Base-by-base conservation (phyloP, 2,113 vertebrate species). In the Sigmodon hispidus region DNA sequence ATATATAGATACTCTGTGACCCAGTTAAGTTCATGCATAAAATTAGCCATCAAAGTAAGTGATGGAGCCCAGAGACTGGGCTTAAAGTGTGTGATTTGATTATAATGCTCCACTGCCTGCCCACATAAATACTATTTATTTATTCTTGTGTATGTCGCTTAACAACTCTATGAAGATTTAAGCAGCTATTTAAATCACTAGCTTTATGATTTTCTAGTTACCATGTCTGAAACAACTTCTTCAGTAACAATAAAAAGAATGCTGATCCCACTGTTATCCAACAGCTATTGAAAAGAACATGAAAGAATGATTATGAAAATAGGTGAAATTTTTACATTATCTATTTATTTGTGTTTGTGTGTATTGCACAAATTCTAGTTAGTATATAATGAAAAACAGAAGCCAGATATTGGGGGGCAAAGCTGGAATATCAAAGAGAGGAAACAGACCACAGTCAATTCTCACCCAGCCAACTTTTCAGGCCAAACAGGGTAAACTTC, bases 1-100 rank as follows among this genome's bases (percentile, higher is more conserved):
- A 85, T 90, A 59, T 7, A 85, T 29, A 67, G 86, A 31, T 26
- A 55, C 16, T 43, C 43, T 87, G 45, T 89, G 70, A 48, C 36
- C 59, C 43, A 72, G n/a, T 52, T 24, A 55, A 90, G 15, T 45
- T 63, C 45, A 22, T 34, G 59, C 63, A 85, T 72, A 72, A n/a
- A 79, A 72, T 93, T 48, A 70, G 19, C 8, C 59, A n/a, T 88
- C 57, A 65, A 19, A 26, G 52, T 19, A 67, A 89, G 70, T 85
- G 76, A 93, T 88, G 12, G 36, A 52, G 21, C 31, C 65, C 77
- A 76, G 40, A 22, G 61, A 75, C 8, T 57, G 94, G 87, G 40
- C 57, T 90, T 89, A 92, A 85, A 92, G 43, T 11, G 43, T 94
- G 9, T 93, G 86, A 88, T 75, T 92, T 89, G 84, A 80, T 94